These are phyloP conservation scores for Arge pagana DNA, from an alignment of 2,888 invertebrate species.

Conservation along the genomic window DNA sequence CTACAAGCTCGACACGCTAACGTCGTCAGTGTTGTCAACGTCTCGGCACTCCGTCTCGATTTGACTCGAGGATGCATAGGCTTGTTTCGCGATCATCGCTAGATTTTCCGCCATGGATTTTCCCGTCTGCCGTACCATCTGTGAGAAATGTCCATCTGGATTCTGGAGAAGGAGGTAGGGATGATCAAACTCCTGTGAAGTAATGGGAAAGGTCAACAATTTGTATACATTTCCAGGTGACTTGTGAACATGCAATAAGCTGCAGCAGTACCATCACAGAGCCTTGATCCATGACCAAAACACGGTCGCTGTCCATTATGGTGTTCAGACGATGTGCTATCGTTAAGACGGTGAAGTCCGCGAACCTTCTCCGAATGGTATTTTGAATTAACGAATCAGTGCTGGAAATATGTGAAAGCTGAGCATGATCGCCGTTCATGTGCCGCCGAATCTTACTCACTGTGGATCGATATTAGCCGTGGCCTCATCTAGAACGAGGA, in stretches of 20 bases:
- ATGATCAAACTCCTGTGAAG: slow-evolving; percentile 69
- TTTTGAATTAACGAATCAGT: slow-evolving; percentile 76
- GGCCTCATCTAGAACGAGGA: slow-evolving; percentile 73
- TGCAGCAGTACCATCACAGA: slow-evolving; percentile 59
- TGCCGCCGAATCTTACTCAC: slow-evolving; percentile 49
- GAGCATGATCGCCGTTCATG: not conserved
- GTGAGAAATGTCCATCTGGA: slow-evolving; percentile 65
- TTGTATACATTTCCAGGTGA: not conserved
- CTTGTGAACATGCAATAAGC: slow-evolving; percentile 32
- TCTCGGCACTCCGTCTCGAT: no score
- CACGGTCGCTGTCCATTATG: slow-evolving; percentile 84
- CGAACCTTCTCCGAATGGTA: slow-evolving; percentile 74
- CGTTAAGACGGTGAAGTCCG: slow-evolving; percentile 76
- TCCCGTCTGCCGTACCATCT: slow-evolving; percentile 74
- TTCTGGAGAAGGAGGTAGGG: slow-evolving; percentile 69
- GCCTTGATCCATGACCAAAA: slow-evolving; percentile 65
- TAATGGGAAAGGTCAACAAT: not conserved
- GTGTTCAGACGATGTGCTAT: slow-evolving; percentile 83
- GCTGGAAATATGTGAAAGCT: slow-evolving; percentile 51
- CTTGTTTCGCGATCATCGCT: not conserved
- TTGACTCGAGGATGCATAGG: not conserved
- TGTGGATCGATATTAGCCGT: slow-evolving; percentile 71
- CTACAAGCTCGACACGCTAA: no score
- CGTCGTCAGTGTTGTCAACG: no score
- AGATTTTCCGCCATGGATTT: slow-evolving; percentile 59